Base-by-base conservation (phyloP, 2,888 invertebrate species). In the Sminthurinus aureus region DNA sequence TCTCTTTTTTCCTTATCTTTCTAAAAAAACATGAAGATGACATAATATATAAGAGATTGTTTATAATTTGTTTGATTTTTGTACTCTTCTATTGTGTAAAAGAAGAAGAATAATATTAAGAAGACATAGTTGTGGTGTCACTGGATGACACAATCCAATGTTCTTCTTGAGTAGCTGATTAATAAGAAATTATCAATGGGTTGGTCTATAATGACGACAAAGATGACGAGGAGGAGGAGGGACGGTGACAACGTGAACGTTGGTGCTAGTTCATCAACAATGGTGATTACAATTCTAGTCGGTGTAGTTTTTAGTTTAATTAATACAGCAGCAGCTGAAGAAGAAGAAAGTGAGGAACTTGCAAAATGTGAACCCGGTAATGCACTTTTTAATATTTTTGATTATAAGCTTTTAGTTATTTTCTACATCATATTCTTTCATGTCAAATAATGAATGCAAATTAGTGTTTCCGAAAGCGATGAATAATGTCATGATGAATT, bases 61-160 rank as follows among this genome's bases (percentile, higher is more conserved):
- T n/a, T n/a, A n/a, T 66, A 20, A 66, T 66, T 66, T 8, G 18
- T 4, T 18, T n/a, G 8, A 66, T 66, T 66, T 66, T 20, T n/a
- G n/a, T n/a, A n/a, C n/a, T 66, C 9, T 8, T 66, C 15, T 18
- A n/a, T 22, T 71, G 18, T 71, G 22, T 20, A 71, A 20, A 66
- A 58, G 71, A 22, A 13, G 24, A 71, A 71, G 20, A 71, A 71
- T 20, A 71, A 71, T 6, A 4, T 9, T 22, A 22, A 12, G 20
- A 18, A 58, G 50, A 58, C 9, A 22, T 67, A 26, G 11, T 71
- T 74, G n/a, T 74, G 58, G 51, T 58, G 22, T 74, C 74, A 58
- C 58, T 38, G 52, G 81, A 74, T 81, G 73, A 81, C 74, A n/a
- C n/a, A n/a, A n/a, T 73, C 81, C 64, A 74, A 81, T 81, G 81